A percentile compares a stretch with the other conserved stretches of the same genome.
Conservation (phyloP, 2,113 vertebrate genomes). For the Nycticryphes semicollaris region DNA sequence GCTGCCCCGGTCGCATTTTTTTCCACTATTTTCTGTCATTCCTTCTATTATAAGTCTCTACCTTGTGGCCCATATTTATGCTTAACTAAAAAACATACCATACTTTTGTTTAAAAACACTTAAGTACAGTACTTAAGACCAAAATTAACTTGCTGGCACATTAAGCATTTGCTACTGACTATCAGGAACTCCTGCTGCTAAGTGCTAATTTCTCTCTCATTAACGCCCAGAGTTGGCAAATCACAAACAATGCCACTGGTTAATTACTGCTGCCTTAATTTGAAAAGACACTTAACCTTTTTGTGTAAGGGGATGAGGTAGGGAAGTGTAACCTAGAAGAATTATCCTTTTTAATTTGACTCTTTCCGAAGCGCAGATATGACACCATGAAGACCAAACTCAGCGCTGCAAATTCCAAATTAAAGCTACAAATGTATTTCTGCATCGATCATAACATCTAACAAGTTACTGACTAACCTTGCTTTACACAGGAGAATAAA, state of each 20-base stretch:
- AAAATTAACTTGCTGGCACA: slow-evolving; percentile 68
- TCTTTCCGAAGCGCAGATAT: background rate
- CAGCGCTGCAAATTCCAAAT: background rate
- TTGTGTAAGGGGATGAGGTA: slow-evolving; percentile 8
- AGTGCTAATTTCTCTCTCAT: slow-evolving; percentile 71
- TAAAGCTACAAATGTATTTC: background rate
- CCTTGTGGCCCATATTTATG: background rate
- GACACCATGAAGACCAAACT: background rate
- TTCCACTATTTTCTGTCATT: background rate
- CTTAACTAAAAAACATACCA: background rate
- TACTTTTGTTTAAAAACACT: slow-evolving; percentile 36
- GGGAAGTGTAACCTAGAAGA: slow-evolving; percentile 23
- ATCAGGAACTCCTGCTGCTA: slow-evolving; percentile 67
- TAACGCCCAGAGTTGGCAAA: slow-evolving; percentile 62
- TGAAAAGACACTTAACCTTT: slow-evolving; percentile 69
- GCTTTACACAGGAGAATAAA: background rate
- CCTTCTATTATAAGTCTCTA: background rate
- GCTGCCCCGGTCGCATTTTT: background rate
- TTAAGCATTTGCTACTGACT: slow-evolving; percentile 61
- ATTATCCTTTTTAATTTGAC: background rate
- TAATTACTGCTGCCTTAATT: slow-evolving; percentile 71
- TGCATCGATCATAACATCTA: background rate
- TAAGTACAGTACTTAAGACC: slow-evolving; percentile 58
- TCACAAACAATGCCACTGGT: slow-evolving; percentile 65
- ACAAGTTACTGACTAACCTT: background rate